Evolutionary conservation across 2,797 vertebrate genomes (phyloP).

Genomic region (Spinus olivaceus): DNA sequence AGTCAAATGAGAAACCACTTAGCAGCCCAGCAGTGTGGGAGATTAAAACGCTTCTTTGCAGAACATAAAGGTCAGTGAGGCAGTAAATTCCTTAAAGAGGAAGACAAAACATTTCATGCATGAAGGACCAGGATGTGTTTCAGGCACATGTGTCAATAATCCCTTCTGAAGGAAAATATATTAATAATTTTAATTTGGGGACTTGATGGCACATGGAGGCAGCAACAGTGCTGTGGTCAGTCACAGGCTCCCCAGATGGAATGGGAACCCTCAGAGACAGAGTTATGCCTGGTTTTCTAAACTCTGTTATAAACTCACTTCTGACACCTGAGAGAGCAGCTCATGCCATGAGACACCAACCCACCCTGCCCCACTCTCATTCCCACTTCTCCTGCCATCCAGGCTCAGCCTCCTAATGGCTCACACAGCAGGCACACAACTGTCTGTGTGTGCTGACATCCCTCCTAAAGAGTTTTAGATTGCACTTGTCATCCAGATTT

Average conservation of each 20-base stretch:
- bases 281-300: background rate
- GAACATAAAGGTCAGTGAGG: conserved; percentile 74
- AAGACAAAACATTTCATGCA: conserved; percentile 55
- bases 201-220: background rate
- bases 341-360: background rate
- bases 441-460: background rate
- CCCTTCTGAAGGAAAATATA: background rate
- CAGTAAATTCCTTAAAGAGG: conserved; percentile 66
- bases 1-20: conserved; percentile 72
- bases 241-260: background rate
- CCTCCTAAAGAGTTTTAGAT: background rate
- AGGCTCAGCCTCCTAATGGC: background rate
- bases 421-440: accelerated
- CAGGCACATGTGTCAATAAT: background rate
- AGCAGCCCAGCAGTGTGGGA: conserved; percentile 43
- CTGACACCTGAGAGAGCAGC: background rate
- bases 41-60: conserved; percentile 72
- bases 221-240: background rate
- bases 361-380: background rate
- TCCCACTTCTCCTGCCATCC: background rate
- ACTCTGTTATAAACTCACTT: background rate
- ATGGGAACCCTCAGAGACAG: background rate
- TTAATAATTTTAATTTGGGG: background rate
- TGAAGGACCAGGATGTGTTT: background rate
- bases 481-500: background rate